Base-by-base conservation (phyloP, 1,140 invertebrate species). In the Diachasmimorpha longicaudata region DNA sequence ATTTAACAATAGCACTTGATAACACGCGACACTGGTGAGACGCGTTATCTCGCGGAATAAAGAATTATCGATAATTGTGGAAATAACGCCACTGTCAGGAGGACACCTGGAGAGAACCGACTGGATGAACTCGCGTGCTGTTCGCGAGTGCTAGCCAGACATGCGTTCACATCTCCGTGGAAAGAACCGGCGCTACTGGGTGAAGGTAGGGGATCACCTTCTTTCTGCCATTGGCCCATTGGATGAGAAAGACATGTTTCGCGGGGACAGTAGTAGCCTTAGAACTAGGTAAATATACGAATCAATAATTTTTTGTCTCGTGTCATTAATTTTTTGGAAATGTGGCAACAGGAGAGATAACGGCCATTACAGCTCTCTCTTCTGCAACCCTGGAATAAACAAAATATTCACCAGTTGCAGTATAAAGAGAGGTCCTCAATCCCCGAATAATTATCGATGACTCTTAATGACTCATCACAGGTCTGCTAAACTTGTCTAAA, bases 121-220 rank as follows among this genome's bases (percentile, higher is more conserved):
- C 74, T 66, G 79, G 66, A 67, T 76, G 76, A 58, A 81, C 11
- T 75, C 76, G 75, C 79, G 80, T 77, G 81, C 80, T 70, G 81
- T 77, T 36, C 69, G 69, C 55, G 79, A 80, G 68, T 82, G 80
- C 76, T 39, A 39, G 77, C 42, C 76, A 80, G 39, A 74, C 78
- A 79, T 72, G 76, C 73, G 80, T 81, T 80, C 76, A 79, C 46
- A 74, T 31, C 72, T 72, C 77, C 31, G 70, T 67, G 58, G 37
- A 70, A 74, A 75, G 52, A 75, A 76, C 58, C 58, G 23, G 19
- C 5, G 58, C 58, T 63, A 63, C 58, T 25, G 58, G 23, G 4
- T 63, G 11, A 25, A 70, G 76, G 80, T 79, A 79, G 80, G 80
- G 80, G 39, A 42, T 42, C 9, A 42, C 39, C 39, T 14, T 52